Base-by-base conservation (phyloP, 2,797 vertebrate species). In the Rhinophrynus dorsalis region DNA sequence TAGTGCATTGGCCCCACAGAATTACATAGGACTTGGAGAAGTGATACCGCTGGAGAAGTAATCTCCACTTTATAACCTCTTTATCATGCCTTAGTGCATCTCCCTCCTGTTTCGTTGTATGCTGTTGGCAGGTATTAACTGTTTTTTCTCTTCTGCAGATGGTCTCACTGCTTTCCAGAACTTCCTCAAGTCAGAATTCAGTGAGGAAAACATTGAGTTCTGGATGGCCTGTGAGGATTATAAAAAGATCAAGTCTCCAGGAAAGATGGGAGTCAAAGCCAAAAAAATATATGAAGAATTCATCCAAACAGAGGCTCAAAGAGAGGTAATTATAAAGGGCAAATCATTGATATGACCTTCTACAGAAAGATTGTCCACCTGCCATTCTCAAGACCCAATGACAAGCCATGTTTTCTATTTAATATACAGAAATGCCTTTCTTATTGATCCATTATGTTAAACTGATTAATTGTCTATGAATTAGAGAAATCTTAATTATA, bases 121-220 rank as follows among this genome's bases (percentile, higher is more conserved):
- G n/a, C n/a, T n/a, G n/a, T n/a, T n/a, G n/a, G n/a, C n/a, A n/a
- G n/a, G n/a, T n/a, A n/a, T n/a, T n/a, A n/a, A n/a, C n/a, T n/a
- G n/a, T n/a, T n/a, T n/a, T n/a, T n/a, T n/a, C n/a, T 12, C 13
- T 50, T 71, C 17, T 1, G 0, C 56, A 99, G 97, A 96, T 3
- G 97, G 96, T 17, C 86, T 96, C 1, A 52, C 85, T 70, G 86
- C 89, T 75, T 99, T 99, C 92, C 87, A 79, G 65, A 88, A 80
- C 80, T 99, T 99, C 88, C 92, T 99, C 87, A 91, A 89, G 84
- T 97, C 95, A 0, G 97, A 99, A 85, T 99, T 99, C 92, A 98
- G 96, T 0, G 95, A 99, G 74, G 97, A 99, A 83, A 99, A 99
- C 2, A 73, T 90, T 0, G 95, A 98, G 85, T 99, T 99, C 84